Evolutionary conservation across 2,888 invertebrate genomes (phyloP).

Genomic region (Neocrepidodera transversa): DNA sequence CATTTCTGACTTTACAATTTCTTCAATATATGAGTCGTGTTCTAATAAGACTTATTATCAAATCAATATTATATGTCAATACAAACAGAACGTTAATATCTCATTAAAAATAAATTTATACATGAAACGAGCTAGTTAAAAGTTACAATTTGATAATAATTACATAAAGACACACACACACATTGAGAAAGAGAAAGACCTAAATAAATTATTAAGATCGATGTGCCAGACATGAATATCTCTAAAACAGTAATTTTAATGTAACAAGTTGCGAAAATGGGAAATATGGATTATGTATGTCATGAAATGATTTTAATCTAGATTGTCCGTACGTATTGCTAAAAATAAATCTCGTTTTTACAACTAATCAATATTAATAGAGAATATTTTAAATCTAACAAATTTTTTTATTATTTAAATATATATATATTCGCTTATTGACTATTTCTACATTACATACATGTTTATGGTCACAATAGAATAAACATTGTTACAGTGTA

Average conservation of each 20-base stretch:
- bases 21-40: neutral
- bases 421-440: too few relatives aligned
- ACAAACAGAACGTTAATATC: slow-evolving; percentile 7
- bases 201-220: slow-evolving; percentile 15
- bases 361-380: too few relatives aligned
- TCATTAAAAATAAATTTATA: slow-evolving; percentile 6
- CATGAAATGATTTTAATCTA: neutral
- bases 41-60: neutral
- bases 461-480: too few relatives aligned
- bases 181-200: too few relatives aligned
- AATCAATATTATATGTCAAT: neutral
- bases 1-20: neutral
- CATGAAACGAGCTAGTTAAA: slow-evolving; percentile 18
- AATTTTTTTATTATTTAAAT: too few relatives aligned
- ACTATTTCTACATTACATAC: too few relatives aligned
- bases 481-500: too few relatives aligned
- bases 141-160: slow-evolving; percentile 20
- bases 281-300: neutral
- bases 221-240: neutral
- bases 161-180: slow-evolving; percentile 23
- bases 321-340: too few relatives aligned
- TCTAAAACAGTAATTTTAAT: neutral
- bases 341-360: too few relatives aligned
- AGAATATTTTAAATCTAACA: too few relatives aligned
- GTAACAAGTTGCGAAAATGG: neutral